Evolutionary conservation across 1,140 invertebrate species (phyloP), one percentile per base, ranked within the genome.

Genomic region (Drosophila serrata): DNA sequence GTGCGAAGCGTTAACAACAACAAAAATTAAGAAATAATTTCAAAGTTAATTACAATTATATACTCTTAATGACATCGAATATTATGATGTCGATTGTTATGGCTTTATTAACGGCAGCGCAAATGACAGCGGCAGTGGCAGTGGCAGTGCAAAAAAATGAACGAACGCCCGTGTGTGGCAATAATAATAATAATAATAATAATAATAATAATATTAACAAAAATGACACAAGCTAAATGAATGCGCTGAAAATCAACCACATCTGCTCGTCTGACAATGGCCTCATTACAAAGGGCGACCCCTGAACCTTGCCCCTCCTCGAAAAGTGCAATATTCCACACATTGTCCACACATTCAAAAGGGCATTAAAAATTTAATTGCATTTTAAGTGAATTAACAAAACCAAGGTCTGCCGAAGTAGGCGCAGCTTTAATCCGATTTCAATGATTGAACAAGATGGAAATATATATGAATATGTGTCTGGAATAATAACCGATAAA

Each of bases 21-120:
- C n/a, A 78, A 63, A 57, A 78, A 78, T 63, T 72, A 79, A 79
- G 63, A 79, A 72, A 72, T 78, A 59, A 78, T 79, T 65, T 79
- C 61, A 61, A 59, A 69, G 77, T 79, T 79, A 79, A 79, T 79
- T 79, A 79, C 77, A 79, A 79, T 79, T 79, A 79, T 79, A 67
- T 74, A 79, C 76, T 74, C 68, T 73, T 56, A 79, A 79, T 79
- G 77, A 79, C 75, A 79, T 65, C 75, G 61, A 79, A 79, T 69
- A 79, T 79, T 79, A 79, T 79, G 59, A 79, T 79, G 77, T 79
- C 68, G 76, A 79, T 79, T 79, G 77, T 79, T 79, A 79, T 79
- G 75, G 76, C 77, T 79, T 79, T 79, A 79, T 79, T 79, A 79
- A 79, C 76, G 24, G 51, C 61, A 53, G 37, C 53, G 33, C 35